Base-by-base conservation (phyloP, 2,888 invertebrate genomes). In the Pogonocherus hispidulus region DNA sequence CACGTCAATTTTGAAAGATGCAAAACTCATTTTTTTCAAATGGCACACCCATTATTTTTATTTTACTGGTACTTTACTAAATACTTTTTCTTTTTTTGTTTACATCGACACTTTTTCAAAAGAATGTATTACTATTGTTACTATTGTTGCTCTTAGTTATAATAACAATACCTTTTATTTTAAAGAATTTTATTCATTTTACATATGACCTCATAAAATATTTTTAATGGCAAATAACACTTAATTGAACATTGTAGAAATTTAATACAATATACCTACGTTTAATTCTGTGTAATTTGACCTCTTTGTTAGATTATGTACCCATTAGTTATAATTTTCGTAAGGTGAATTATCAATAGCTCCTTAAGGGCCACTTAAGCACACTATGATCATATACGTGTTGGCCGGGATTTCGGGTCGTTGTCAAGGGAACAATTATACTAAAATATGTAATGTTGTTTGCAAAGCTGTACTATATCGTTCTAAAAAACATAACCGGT, bases 401-500 rank as follows among this genome's bases (percentile, higher is more conserved):
- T 76, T 75, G 70, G 72, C 71, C 71, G 66, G 67, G 69, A 64
- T 70, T 71, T 66, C 49, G 76, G 79, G 78, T 78, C 69, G 65
- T 67, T 74, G 67, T 71, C 78, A 63, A 68, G 80, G 78, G 80
- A 78, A 71, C 72, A 72, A 79, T 79, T 79, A 73, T 68, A 76
- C 73, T 77, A 74, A 76, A 79, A 76, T 75, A 75, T 74, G 71
- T 77, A 68, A 71, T 71, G 67, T 74, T 78, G 75, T 87, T 69
- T 87, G 44, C 88, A 91, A 91, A 87, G 87, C 76, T 88, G 89
- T 81, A 88, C 87, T 18, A 88, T 94, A 59, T 67, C 59, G 70
- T 16, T 41, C 51, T 46, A 55, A 68, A 67, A 64, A 65, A 68
- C n/a, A 32, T 35, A 37, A 55, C 37, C 27, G n/a, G n/a, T n/a